Conservation (phyloP, 2,113 vertebrate species). For the Trematomus loennbergii region DNA sequence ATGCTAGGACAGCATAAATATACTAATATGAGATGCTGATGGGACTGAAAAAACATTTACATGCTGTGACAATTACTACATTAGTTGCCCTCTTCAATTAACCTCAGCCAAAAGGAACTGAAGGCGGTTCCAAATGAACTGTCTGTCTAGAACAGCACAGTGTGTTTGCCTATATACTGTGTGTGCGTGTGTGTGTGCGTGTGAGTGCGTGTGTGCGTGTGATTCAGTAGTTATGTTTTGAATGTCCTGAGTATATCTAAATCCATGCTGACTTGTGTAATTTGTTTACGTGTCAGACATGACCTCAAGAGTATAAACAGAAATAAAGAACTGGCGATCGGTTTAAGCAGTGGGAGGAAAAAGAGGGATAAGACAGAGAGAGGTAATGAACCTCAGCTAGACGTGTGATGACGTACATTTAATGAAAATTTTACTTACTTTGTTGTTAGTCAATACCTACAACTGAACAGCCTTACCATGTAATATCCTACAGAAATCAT, state of each 20-base stretch:
- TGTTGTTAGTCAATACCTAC: neutral
- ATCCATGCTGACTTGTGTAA: neutral
- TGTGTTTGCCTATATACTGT: slow-evolving; percentile 19
- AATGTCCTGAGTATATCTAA: slow-evolving; percentile 31
- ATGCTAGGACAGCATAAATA: slow-evolving; percentile 17
- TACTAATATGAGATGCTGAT: slow-evolving; percentile 56
- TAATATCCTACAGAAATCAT: neutral
- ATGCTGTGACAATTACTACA: slow-evolving; percentile 68
- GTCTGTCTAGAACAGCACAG: slow-evolving; percentile 43
- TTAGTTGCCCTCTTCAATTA: slow-evolving; percentile 71
- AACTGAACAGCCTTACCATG: neutral
- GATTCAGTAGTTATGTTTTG: slow-evolving; percentile 6
- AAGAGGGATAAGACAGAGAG: neutral
- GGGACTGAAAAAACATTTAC: slow-evolving; percentile 55
- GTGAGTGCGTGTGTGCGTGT: slow-evolving; percentile 21
- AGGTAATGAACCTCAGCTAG: neutral
- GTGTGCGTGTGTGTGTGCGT: slow-evolving; percentile 12
- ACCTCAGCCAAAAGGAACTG: slow-evolving; percentile 52
- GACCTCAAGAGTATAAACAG: neutral
- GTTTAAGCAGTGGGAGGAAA: neutral
- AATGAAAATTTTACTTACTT: neutral
- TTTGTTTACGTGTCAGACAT: slow-evolving; percentile 25
- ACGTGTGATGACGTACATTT: slow-evolving; percentile 14
- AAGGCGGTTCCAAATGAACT: slow-evolving; percentile 63
- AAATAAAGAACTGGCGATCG: neutral